These are phyloP conservation scores for Chelidonichthys spinosus DNA, from an alignment of 2,797 vertebrate genomes.

Conservation along the genomic window DNA sequence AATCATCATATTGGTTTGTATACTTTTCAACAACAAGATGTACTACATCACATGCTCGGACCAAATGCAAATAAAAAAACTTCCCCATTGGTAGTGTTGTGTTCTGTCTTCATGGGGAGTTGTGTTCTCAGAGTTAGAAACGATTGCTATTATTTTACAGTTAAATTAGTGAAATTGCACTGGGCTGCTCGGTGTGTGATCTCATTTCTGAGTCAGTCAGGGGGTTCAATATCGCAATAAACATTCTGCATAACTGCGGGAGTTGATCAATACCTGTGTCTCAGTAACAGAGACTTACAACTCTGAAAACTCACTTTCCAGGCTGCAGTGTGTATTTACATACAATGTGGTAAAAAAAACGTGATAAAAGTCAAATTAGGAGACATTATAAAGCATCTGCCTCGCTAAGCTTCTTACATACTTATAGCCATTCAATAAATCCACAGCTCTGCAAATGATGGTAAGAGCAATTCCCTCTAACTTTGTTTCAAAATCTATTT, in stretches of 20 bases:
- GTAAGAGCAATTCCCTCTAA: constrained; percentile 34
- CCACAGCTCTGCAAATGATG: constrained; percentile 18
- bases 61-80: too few relatives aligned
- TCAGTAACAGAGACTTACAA: constrained; percentile 16
- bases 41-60: too few relatives aligned
- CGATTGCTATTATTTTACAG: constrained; percentile 4
- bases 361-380: constrained; percentile 47
- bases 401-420: constrained; percentile 35
- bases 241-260: background rate
- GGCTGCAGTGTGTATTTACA: background rate
- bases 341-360: constrained; percentile 18
- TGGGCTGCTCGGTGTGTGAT: background rate
- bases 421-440: constrained; percentile 35
- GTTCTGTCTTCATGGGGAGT: too few relatives aligned
- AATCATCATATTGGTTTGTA: too few relatives aligned
- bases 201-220: background rate
- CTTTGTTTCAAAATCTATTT: constrained; percentile 58
- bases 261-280: background rate
- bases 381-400: constrained; percentile 45
- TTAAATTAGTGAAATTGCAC: background rate
- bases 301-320: background rate
- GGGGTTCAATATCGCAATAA: background rate
- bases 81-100: too few relatives aligned
- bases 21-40: too few relatives aligned
- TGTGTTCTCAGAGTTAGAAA: background rate